Percentiles rank a stretch among this genome's conserved stretches.
These are phyloP conservation scores for Phyllotis vaccarum DNA, from an alignment of 2,797 vertebrate species.

Conservation along the genomic window DNA sequence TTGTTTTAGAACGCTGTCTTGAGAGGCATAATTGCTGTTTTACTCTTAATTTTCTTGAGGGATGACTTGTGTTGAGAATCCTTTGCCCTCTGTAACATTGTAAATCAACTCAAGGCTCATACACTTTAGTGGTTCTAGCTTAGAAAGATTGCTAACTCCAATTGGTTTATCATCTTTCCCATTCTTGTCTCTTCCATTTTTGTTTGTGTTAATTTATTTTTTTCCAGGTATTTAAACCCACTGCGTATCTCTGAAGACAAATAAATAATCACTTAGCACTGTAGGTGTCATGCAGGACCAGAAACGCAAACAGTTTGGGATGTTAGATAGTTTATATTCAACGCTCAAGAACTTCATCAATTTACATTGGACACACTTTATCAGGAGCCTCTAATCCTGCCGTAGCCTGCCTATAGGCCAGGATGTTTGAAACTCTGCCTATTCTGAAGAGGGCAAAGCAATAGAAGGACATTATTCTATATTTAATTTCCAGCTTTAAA, in stretches of 20 bases:
- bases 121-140: background rate
- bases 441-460: background rate
- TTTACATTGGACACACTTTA: background rate
- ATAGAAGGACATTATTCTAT: background rate
- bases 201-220: background rate
- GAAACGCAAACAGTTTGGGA: background rate
- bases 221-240: background rate
- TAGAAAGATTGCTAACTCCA: no score
- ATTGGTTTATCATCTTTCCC: background rate
- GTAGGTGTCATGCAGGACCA: background rate
- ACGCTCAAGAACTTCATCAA: slow-evolving; percentile 4
- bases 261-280: background rate
- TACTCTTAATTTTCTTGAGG: background rate
- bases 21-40: background rate
- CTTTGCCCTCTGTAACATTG: background rate
- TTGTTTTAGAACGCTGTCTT: slow-evolving; percentile 44
- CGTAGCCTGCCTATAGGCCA: background rate
- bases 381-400: background rate
- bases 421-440: background rate
- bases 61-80: background rate
- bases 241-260: background rate
- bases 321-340: background rate
- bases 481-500: background rate
- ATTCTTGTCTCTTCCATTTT: background rate
- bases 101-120: background rate